Evolutionary conservation across 2,113 vertebrate species (phyloP), one percentile per base, ranked within the genome.

Genomic region (Asarcornis scutulata): DNA sequence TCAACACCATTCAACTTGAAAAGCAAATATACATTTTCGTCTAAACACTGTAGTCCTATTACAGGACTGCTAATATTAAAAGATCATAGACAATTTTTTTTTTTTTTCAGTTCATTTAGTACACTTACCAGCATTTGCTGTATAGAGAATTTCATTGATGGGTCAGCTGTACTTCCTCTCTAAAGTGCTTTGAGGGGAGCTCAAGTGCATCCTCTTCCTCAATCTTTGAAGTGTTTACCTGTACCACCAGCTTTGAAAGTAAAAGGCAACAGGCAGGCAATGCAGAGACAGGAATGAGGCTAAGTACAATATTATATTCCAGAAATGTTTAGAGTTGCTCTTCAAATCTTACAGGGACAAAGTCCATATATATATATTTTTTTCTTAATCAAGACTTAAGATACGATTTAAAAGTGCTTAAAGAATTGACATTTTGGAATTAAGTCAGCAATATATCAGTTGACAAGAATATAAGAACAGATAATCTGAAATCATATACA

Each of bases 231-330:
- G 96, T 87, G 82, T 95, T 95, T 96, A 97, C 86, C 91, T 95
- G 87, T 95, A 95, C 91, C 95, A 93, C 74, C 95, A 93, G 77
- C 95, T 96, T 93, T 84, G 66, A 89, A 97, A 96, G 92, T 95
- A 96, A 96, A 96, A 97, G 86, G 95, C 88, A 97, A 96, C 79
- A 97, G 89, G 91, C 92, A 97, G 91, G 93, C 92, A 96, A 93
- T 84, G 72, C 79, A 96, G 73, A 96, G 83, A 95, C 88, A 97
- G 92, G 69, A 95, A 85, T 53, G 83, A 95, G 86, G 81, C 82
- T 20, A 22, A 92, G 82, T 76, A 95, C 84, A 95, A 64, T 11
- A 83, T 48, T 16, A 53, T 36, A 77, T n/a, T 76, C 17, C 3
- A 86, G 91, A 96, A 79, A 20, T 79, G 83, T 34, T 79, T 50